Base-by-base conservation (phyloP, 2,113 vertebrate species). In the Petromus typicus region DNA sequence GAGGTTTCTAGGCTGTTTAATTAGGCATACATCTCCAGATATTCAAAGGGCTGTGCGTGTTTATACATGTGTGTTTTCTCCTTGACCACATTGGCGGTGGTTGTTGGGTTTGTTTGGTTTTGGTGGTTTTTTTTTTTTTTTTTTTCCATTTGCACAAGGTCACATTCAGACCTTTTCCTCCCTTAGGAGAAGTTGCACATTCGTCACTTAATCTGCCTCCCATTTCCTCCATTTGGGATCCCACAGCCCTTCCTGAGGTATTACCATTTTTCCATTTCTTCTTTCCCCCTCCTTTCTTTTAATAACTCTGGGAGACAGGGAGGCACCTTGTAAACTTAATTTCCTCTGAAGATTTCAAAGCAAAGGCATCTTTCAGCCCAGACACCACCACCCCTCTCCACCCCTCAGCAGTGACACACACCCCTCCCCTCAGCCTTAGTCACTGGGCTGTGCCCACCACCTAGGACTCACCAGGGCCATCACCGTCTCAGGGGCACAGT, bases 221-320 rank as follows among this genome's bases (percentile, higher is more conserved):
- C 82, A 81, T 92, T 95, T 97, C 94, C 96, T 96, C 76, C 8
- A 7, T 20, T 83, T 87, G 83, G 86, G 86, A 89, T 96, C 97
- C 94, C 86, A 90, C 79, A 66, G 94, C 96, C 88, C 89, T 97
- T 97, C 94, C 94, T 93, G 91, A 90, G 59, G 67, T 92, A 84
- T 96, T 95, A 91, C 96, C 71, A 59, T 89, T 97, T 98, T 97
- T 97, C 97, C 97, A 95, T 95, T 95, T 95, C 97, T 96, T 92
- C 91, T 92, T 71, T 94, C 93, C 97, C 91, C 89, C 93, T 97
- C 89, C 93, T 97, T 96, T 97, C 93, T 96, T 97, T 97, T 97
- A 97, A 97, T 97, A 98, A 97, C 96, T 98, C 93, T 89, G 83
- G 79, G 96, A 98, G 97, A 97, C 97, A 96, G 96, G 96, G 97